Base-by-base conservation (phyloP, 2,113 vertebrate genomes). In the Hoplias malabaricus region DNA sequence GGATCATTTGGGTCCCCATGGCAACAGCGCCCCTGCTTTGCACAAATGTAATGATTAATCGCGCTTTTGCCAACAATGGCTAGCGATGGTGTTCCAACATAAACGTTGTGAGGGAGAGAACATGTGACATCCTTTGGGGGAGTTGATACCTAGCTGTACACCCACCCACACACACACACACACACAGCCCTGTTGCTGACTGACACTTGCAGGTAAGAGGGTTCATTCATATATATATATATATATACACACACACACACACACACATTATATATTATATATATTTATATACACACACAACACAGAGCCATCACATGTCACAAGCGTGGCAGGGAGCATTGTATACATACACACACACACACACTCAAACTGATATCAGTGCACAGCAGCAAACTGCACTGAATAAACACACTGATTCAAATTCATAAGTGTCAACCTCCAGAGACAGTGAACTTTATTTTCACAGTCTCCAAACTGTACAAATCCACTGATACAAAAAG, bases 21-120 rank as follows among this genome's bases (percentile, higher is more conserved):
- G 86, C 84, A 87, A 92, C 83, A 78, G 73, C 29, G 43, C 73
- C 80, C 75, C 81, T 89, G 83, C 82, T 89, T 88, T 87, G 82
- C 80, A 90, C 86, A 87, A 85, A 90, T 85, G 78, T 86, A 90
- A 89, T 89, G 83, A 90, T 90, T 90, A 87, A 91, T 91, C 83
- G 54, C 69, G 74, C 65, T 86, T 90, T 90, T 88, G 81, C 87
- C 84, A 84, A 86, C 80, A 87, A 84, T 80, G 72, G 82, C 73
- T 34, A 79, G 82, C 83, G 88, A 81, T 65, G 77, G 78, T 87
- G 85, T 82, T 82, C 74, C 67, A 63, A 82, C 82, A 84, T 84
- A 69, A 86, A 83, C 34, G 25, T 62, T 82, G 50, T 42, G 59
- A 80, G 81, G 50, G 69, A 46, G 36, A 62, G 57, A 48, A 70